phyloP scores from a whole-genome alignment of 2,888 invertebrate genomes.

The Beris morrisii region DNA sequence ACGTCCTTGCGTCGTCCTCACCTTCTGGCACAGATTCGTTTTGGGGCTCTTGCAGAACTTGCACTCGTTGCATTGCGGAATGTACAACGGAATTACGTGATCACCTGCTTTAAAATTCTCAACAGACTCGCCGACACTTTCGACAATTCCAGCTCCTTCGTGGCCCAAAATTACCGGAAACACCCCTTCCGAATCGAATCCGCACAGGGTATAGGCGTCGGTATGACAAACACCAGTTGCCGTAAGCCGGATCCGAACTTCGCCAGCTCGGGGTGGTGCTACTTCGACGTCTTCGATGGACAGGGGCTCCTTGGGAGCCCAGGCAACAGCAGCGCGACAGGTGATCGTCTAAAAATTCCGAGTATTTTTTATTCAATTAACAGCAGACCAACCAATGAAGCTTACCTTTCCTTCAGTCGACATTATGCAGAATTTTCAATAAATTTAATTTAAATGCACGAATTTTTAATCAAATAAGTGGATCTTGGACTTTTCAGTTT shows the following conservation, averaged over 20 bases:
- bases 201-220: slow-evolving; percentile 86
- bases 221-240: slow-evolving; percentile 89
- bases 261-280: slow-evolving; percentile 89
- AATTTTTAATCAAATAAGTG: too few relatives aligned
- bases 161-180: slow-evolving; percentile 95
- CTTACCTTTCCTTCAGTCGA: slow-evolving; percentile 15
- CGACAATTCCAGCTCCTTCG: slow-evolving; percentile 96
- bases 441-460: too few relatives aligned
- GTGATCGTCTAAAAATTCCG: slow-evolving; percentile 67
- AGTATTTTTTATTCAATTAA: too few relatives aligned
- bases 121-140: slow-evolving; percentile 92
- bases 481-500: too few relatives aligned
- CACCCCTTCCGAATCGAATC: slow-evolving; percentile 86
- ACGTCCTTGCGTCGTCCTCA: slow-evolving; percentile 81
- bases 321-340: slow-evolving; percentile 95
- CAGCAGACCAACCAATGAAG: neutral
- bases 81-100: slow-evolving; percentile 95
- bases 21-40: slow-evolving; percentile 96
- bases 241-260: slow-evolving; percentile 81
- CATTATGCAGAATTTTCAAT: neutral
- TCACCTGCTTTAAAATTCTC: slow-evolving; percentile 86
- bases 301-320: slow-evolving; percentile 89
- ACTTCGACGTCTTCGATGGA: slow-evolving; percentile 91
- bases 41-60: slow-evolving; percentile 94
- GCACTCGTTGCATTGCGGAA: slow-evolving; percentile 95